These are phyloP conservation scores for Pluvialis apricaria DNA, from an alignment of 2,113 vertebrate species.

Conservation along the genomic window DNA sequence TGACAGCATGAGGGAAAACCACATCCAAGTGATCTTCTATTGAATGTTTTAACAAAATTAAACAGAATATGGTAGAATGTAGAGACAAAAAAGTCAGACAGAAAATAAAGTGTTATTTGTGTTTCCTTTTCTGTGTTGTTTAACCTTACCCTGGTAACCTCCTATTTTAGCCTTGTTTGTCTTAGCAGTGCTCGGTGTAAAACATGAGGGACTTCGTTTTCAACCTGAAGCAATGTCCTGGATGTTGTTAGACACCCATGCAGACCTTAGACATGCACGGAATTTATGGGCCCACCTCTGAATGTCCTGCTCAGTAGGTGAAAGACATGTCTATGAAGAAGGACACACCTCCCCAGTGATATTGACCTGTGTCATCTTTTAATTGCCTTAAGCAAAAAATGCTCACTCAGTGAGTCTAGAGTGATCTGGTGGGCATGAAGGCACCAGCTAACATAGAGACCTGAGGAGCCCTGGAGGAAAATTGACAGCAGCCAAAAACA, in stretches of 20 bases:
- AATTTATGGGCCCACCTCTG: not conserved
- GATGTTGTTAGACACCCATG: not conserved
- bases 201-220: not conserved
- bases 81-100: not conserved
- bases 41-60: not conserved
- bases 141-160: not conserved
- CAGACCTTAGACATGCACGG: not conserved
- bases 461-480: not conserved
- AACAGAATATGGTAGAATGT: not conserved
- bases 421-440: not conserved
- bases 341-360: not conserved
- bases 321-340: not conserved
- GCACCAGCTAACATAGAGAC: not conserved
- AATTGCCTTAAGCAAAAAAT: not conserved
- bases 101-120: not conserved
- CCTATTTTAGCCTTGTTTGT: not conserved
- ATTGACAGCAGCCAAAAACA: rapidly evolving
- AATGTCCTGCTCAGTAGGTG: not conserved
- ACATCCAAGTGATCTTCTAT: not conserved
- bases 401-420: not conserved
- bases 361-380: not conserved
- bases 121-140: not conserved
- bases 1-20: not conserved
- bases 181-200: not conserved
- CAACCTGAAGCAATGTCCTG: not conserved